Evolutionary conservation across 2,113 vertebrate genomes (phyloP), one percentile per base, ranked within the genome.

Genomic region (Microtus oregoni): DNA sequence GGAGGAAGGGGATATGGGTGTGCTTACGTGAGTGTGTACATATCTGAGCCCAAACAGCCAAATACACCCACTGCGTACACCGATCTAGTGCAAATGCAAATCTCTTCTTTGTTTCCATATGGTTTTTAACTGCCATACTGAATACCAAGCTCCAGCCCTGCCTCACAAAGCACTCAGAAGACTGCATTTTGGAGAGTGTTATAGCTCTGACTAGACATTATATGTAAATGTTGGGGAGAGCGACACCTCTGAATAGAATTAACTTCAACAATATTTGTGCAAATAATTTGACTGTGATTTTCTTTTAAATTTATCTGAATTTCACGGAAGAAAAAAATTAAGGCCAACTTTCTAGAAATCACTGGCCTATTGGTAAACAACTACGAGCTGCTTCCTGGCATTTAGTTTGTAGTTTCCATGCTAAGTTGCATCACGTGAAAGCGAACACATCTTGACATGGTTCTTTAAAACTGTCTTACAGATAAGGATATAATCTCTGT

Each of bases 391-490:
- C 44, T 90, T 94, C 19, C 17, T 86, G 58, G 73, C 6, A 86
- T 85, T 92, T 82, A 68, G 77, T 86, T 92, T 90, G 22, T 83
- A 68, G n/a, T 87, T 90, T 96, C 89, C 76, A 79, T 75, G 68
- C 61, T 82, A 61, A 55, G 55, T 11, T 20, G 0, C 17, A n/a
- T 50, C 3, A 35, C 17, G 5, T 15, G 22, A 92, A 47, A 10
- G 52, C 14, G 76, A 73, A 61, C n/a, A 91, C 32, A 73, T 30
- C 38, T 93, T 93, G 30, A n/a, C 12, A 11, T 19, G 35, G 1
- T 22, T 91, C 50, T 61, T 89, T 67, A 83, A 95, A 87, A 70
- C 9, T 22, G 32, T 19, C 67, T 87, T 32, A 67, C 14, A 14
- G 20, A 58, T 24, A 26, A 50, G 70, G 90, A 7, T 4, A 73